Base-by-base conservation (phyloP, 2,888 invertebrate species). In the Argyresthia albistria region DNA sequence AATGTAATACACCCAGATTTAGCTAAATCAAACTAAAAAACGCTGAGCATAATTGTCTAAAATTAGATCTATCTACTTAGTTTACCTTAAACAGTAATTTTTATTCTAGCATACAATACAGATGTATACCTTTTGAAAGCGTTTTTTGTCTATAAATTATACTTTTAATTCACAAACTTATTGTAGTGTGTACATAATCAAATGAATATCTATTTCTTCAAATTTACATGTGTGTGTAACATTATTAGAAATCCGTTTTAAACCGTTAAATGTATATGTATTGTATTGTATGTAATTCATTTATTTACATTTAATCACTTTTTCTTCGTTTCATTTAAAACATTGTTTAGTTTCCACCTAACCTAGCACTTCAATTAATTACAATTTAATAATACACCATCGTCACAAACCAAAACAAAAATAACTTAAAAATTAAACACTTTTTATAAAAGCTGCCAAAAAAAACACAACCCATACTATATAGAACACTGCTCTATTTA, bases 21-120 rank as follows among this genome's bases (percentile, higher is more conserved):
- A 45, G 11, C 6, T 25, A 15, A 16, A 46, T 15, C 15, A 45
- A 62, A 61, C 54, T 2, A 57, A 61, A 66, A 60, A 63, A 67
- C 67, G 73, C 78, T 80, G 79, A 78, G 82, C 81, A 77, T 68
- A 70, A 69, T 69, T 73, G 61, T 69, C 80, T 81, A 81, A 69
- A 79, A 79, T 80, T 69, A 79, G 67, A 58, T 71, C 80, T 82
- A 83, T 82, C 83, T 82, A 81, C 66, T 67, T 75, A 67, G 64
- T 58, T 70, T 76, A 66, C 73, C 43, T 43, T 51, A 43, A 43
- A 12, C 74, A 56, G 66, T 66, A 61, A 60, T 66, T 67, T 69
- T 25, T 25, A 25, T 25, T 25, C 25, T 67, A 66, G 73, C 70
- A 72, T 77, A 76, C 75, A 70, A 64, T 76, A 76, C 70, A 73